These are phyloP conservation scores for Tetramorium alpestre DNA, from an alignment of 1,140 invertebrate species.

Conservation along the genomic window DNA sequence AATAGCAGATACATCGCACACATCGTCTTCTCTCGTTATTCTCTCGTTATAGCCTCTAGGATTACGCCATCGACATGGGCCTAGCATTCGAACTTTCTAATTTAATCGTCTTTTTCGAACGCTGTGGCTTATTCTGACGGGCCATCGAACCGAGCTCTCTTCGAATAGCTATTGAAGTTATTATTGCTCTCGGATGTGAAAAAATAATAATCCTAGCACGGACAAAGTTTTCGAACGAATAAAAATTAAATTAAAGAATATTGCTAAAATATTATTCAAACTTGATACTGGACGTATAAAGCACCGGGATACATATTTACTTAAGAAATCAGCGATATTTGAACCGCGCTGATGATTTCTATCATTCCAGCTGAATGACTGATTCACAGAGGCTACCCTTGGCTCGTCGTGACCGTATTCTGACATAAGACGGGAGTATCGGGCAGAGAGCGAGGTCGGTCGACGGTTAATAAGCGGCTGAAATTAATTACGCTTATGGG, in stretches of 20 bases:
- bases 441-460: constrained; percentile 49
- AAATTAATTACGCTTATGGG: constrained; percentile 69
- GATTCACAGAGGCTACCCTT: constrained; percentile 60
- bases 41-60: neutral
- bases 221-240: neutral
- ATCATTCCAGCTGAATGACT: constrained; percentile 9
- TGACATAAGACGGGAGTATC: constrained; percentile 44
- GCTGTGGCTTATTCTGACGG: neutral
- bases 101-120: constrained; percentile 6
- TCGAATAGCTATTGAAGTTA: neutral
- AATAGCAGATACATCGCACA: neutral
- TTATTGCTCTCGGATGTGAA: neutral
- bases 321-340: constrained; percentile 23
- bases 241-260: neutral
- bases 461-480: constrained; percentile 64
- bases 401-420: neutral
- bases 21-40: neutral
- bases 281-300: neutral
- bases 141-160: neutral
- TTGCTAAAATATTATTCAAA: neutral
- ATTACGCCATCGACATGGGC: constrained; percentile 1
- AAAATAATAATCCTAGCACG: neutral
- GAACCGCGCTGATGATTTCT: neutral
- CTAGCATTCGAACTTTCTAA: constrained; percentile 7
- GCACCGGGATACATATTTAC: too few relatives aligned